phyloP scores from a whole-genome alignment of 1,140 invertebrate species.

The Oryzaephilus surinamensis region DNA sequence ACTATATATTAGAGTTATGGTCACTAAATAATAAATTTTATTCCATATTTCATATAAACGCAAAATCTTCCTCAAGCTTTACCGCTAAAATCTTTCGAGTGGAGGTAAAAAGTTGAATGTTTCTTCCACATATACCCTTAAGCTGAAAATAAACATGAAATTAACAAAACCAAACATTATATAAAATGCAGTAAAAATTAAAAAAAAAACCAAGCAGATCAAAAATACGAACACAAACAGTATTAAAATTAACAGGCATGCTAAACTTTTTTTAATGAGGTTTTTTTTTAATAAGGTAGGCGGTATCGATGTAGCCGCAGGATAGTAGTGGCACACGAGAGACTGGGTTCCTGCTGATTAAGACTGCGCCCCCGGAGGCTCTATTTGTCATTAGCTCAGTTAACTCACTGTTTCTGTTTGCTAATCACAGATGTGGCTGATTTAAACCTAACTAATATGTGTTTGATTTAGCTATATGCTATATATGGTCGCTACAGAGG shows the following conservation, averaged over 20 bases:
- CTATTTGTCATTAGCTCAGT: slow-evolving; percentile 34
- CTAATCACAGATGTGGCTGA: slow-evolving; percentile 32
- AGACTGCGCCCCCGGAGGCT: slow-evolving; percentile 24
- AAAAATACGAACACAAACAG: slow-evolving; percentile 10
- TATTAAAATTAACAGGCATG: slow-evolving; percentile 10
- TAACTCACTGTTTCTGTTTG: slow-evolving; percentile 34
- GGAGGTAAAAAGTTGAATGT: too few relatives aligned
- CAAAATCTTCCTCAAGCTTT: too few relatives aligned
- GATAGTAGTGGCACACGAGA: slow-evolving; percentile 9
- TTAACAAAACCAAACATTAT: slow-evolving; percentile 8
- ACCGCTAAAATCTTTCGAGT: too few relatives aligned
- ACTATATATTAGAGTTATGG: too few relatives aligned
- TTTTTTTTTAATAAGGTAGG: slow-evolving; percentile 20
- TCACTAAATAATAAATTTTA: too few relatives aligned
- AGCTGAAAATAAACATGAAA: too few relatives aligned
- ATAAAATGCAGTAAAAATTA: slow-evolving; percentile 9
- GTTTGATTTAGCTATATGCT: slow-evolving; percentile 16
- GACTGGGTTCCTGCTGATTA: slow-evolving; percentile 26
- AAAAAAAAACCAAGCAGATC: slow-evolving; percentile 1
- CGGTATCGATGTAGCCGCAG: slow-evolving; percentile 17
- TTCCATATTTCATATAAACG: too few relatives aligned
- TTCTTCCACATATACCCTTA: too few relatives aligned
- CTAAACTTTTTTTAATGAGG: slow-evolving; percentile 16
- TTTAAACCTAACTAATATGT: slow-evolving; percentile 23
- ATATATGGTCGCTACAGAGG: too few relatives aligned